These are phyloP conservation scores for Drosophila erecta DNA, from an alignment of 1,140 invertebrate species.

Conservation along the genomic window DNA sequence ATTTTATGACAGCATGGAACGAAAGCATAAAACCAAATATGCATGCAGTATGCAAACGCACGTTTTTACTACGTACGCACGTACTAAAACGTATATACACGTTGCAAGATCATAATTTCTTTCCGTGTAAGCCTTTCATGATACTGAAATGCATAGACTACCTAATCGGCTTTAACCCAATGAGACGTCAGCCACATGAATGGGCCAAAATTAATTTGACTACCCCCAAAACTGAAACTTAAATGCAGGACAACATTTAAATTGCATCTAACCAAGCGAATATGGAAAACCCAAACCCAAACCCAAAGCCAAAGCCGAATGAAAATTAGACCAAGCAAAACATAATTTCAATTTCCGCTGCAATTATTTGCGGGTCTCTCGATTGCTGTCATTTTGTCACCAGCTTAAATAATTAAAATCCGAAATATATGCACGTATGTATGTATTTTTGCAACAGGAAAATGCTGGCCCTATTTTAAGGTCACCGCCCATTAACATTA, in stretches of 20 bases:
- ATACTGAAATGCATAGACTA: neutral
- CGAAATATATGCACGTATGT: constrained; percentile 22
- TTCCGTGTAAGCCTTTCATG: neutral
- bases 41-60: neutral
- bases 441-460: constrained; percentile 6
- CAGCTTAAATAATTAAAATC: constrained; percentile 73
- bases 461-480: constrained; percentile 6
- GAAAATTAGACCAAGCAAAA: constrained; percentile 63
- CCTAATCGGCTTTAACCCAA: constrained; percentile 33
- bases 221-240: constrained; percentile 24
- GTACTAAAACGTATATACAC: too few relatives aligned
- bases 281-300: constrained; percentile 1
- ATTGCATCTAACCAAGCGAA: constrained; percentile 21
- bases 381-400: constrained; percentile 36
- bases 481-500: constrained; percentile 50
- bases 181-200: constrained; percentile 8
- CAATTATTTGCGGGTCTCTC: constrained; percentile 57
- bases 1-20: neutral
- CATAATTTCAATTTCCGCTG: constrained; percentile 79
- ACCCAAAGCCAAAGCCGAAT: constrained; percentile 15
- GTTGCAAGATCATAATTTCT: neutral
- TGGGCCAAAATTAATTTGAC: neutral
- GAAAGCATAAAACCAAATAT: neutral
- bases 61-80: too few relatives aligned
- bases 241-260: constrained; percentile 32